Conservation (phyloP, 2,797 vertebrate species). For the Acanthis flammea region DNA sequence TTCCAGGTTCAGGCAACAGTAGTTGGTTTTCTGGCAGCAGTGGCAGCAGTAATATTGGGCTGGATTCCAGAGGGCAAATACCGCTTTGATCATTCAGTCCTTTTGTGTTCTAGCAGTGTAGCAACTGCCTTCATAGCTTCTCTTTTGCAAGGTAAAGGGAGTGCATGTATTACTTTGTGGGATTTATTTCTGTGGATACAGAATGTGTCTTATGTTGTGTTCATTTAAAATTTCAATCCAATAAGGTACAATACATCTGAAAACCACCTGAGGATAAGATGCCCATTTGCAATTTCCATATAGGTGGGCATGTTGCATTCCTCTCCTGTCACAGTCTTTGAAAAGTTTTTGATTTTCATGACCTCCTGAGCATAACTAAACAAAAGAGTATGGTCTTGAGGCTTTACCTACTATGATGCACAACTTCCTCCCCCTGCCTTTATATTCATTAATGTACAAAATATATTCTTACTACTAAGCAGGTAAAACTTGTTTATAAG, state of each 20-base stretch:
- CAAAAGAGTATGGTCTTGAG: neutral
- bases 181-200: neutral
- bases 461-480: neutral
- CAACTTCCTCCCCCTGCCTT: neutral
- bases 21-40: conserved; percentile 87
- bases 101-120: conserved; percentile 89
- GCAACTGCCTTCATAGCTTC: conserved; percentile 90
- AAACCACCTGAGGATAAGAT: neutral
- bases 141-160: conserved; percentile 85
- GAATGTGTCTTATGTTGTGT: neutral
- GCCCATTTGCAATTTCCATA: neutral
- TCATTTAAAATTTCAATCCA: neutral
- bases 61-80: conserved; percentile 89
- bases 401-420: neutral
- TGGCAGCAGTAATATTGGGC: conserved; percentile 84
- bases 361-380: neutral
- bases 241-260: neutral
- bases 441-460: neutral
- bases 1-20: conserved; percentile 91
- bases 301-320: neutral
- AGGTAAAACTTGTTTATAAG: neutral
- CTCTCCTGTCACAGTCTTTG: neutral
- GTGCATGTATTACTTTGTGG: neutral
- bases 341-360: neutral
- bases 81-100: conserved; percentile 81